A percentile compares a stretch with the other conserved stretches of the same genome.
phyloP scores from a whole-genome alignment of 2,797 vertebrate genomes.

The Bradypodion pumilum region DNA sequence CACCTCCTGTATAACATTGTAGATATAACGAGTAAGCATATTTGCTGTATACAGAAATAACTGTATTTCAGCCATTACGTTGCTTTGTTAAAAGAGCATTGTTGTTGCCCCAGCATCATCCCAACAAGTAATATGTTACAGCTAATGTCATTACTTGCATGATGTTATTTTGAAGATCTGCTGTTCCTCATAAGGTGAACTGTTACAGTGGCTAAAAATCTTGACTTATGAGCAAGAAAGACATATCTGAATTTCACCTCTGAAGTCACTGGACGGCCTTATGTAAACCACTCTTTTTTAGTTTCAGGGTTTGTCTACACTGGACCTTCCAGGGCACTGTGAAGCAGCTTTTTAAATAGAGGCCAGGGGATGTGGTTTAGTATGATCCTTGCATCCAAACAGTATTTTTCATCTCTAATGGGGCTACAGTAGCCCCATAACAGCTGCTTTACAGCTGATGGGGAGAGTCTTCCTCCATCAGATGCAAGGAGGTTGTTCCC shows the following conservation, averaged over 20 bases:
- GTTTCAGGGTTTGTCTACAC: too few relatives aligned
- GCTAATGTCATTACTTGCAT: neutral
- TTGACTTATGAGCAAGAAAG: neutral
- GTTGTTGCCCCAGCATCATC: neutral
- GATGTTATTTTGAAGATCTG: neutral
- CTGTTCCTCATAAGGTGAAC: neutral
- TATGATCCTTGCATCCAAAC: too few relatives aligned
- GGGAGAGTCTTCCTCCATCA: too few relatives aligned
- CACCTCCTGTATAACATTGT: too few relatives aligned
- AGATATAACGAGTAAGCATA: too few relatives aligned
- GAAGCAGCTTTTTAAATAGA: too few relatives aligned
- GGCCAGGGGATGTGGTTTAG: too few relatives aligned
- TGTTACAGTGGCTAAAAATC: neutral
- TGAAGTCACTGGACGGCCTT: neutral
- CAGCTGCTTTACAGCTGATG: too few relatives aligned
- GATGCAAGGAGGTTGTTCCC: too few relatives aligned
- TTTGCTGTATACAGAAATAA: neutral
- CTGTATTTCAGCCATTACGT: neutral
- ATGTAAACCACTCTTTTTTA: neutral
- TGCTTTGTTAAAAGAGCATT: neutral
- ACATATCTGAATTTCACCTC: neutral
- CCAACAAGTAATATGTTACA: neutral
- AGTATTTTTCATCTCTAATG: too few relatives aligned
- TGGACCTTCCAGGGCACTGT: too few relatives aligned
- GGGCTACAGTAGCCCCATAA: too few relatives aligned